Conservation (phyloP, 2,888 invertebrate genomes). For the Volucella zonaria region DNA sequence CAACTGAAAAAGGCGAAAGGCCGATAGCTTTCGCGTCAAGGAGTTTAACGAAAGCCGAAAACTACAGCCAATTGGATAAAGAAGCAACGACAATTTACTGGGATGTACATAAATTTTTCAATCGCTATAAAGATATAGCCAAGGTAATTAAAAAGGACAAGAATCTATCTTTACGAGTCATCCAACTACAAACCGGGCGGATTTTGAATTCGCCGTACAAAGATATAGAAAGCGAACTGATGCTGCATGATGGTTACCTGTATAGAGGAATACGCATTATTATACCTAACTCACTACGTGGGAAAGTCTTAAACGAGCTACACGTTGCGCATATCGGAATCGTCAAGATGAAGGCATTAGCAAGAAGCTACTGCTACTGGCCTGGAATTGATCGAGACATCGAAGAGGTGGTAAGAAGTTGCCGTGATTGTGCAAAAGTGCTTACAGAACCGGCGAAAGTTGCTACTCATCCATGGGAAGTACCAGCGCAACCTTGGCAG, state of each 20-base stretch:
- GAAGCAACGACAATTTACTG: conserved; percentile 65
- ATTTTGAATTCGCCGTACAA: no score
- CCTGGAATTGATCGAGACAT: background rate
- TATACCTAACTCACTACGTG: no score
- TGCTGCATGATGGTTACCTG: no score
- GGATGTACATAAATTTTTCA: conserved; percentile 53
- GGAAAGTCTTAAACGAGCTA: no score
- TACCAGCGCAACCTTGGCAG: conserved; percentile 5
- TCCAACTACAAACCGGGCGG: no score
- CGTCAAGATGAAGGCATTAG: no score
- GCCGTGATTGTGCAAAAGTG: conserved; percentile 6
- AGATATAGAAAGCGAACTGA: no score
- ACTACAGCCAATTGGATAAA: conserved; percentile 68
- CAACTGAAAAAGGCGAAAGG: no score
- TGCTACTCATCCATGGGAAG: background rate
- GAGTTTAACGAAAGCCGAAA: conserved; percentile 58
- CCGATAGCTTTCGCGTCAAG: no score
- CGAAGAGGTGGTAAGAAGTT: background rate
- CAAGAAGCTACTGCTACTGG: background rate
- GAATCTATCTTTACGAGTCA: background rate
- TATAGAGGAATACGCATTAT: no score
- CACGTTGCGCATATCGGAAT: no score
- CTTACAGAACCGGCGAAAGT: background rate
- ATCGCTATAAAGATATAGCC: conserved; percentile 35
- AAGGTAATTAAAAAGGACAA: conserved; percentile 33